A percentile compares a stretch with the other conserved stretches of the same genome.
Conservation (phyloP, 1,140 invertebrate genomes). For the Saccostrea cuccullata region DNA sequence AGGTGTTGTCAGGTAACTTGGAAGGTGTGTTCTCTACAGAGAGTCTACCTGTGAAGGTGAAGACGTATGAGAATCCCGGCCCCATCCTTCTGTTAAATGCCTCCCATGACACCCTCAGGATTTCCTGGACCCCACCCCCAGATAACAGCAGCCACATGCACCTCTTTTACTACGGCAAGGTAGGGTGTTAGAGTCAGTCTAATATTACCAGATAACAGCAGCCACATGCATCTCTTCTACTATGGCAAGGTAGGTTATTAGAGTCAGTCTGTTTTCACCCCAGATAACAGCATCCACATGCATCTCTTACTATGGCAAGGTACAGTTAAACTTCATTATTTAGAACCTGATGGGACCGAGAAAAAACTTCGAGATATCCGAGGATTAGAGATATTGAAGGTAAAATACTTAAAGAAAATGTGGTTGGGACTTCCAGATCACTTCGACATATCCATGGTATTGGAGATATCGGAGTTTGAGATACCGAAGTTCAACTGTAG, state of each 20-base stretch:
- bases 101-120: constrained; percentile 81
- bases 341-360: too few species aligned
- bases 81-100: constrained; percentile 81
- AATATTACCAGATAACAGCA: constrained; percentile 65
- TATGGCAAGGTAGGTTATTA: constrained; percentile 32
- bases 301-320: constrained; percentile 22
- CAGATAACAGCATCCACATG: constrained; percentile 68
- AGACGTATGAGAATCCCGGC: constrained; percentile 85
- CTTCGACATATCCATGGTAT: too few species aligned
- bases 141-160: constrained; percentile 68
- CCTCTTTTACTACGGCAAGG: constrained; percentile 46
- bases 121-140: constrained; percentile 83
- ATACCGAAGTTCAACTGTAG: too few species aligned
- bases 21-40: constrained; percentile 84
- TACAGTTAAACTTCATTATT: too few species aligned
- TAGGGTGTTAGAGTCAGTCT: neutral
- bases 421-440: too few species aligned
- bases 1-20: constrained; percentile 84
- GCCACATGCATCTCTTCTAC: constrained; percentile 48
- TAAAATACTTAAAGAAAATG: too few species aligned
- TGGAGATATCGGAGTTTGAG: too few species aligned
- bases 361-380: too few species aligned
- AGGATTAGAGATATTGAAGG: too few species aligned
- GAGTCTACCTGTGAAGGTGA: constrained; percentile 82
- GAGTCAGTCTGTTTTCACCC: neutral